Evolutionary conservation across 2,113 vertebrate genomes (phyloP), one percentile per base, ranked within the genome.

Genomic region (Pipa parva): DNA sequence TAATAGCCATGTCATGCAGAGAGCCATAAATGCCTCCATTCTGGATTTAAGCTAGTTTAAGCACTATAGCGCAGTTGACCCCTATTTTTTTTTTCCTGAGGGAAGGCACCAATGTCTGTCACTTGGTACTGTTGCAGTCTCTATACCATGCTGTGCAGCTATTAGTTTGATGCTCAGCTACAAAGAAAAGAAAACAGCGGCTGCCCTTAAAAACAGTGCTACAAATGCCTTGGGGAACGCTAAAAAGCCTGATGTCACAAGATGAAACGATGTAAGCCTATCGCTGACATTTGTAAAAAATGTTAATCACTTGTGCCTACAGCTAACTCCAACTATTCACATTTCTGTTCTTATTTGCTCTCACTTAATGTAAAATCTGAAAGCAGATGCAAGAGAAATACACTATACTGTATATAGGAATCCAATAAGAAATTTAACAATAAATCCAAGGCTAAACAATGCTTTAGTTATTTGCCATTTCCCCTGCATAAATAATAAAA

Each of bases 211-310:
- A 88, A 81, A 80, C 81, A 77, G 75, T 79, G 81, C 78, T 63
- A 63, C 56, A 76, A 66, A 79, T 87, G 87, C 89, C 88, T 89
- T 80, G 84, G 87, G 89, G 85, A 79, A 88, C 89, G 88, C 87
- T 85, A 87, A 85, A 83, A 81, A n/a, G 77, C 80, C 81, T 71
- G 75, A 72, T 85, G 81, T 80, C 74, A 72, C 33, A 73, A 73
- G 55, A 49, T 78, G 74, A 78, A 74, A 73, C 84, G 63, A 77
- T 51, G 8, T 78, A 77, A 80, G 75, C 70, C 68, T 48, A 63
- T 84, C 66, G 76, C 66, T 69, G 71, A 64, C 74, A 20, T 61
- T n/a, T n/a, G n/a, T n/a, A n/a, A 78, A 66, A 71, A 39, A 84
- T 18, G 66, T 72, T 75, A 46, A 80, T 80, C 80, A 74, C 83